Percentiles rank a stretch among this genome's conserved stretches.
Conservation (phyloP, 2,797 vertebrate species). For the Acridotheres tristis region DNA sequence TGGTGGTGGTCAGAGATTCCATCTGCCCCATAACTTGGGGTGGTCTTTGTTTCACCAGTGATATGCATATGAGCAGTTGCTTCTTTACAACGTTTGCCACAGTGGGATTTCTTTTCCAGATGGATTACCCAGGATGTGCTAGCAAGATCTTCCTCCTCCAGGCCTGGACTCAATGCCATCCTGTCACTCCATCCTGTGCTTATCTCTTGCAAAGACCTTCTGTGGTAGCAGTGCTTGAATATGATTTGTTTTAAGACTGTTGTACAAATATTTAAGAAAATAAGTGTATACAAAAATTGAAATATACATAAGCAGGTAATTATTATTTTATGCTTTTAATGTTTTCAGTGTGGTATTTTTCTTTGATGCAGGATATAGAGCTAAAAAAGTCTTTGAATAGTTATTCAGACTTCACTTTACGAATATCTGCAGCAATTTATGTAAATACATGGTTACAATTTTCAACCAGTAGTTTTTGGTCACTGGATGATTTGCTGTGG, state of each 20-base stretch:
- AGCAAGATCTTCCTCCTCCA: neutral
- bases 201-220: neutral
- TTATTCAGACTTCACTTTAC: neutral
- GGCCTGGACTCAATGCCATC: neutral
- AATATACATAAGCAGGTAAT: neutral
- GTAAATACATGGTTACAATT: neutral
- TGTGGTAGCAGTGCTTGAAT: neutral
- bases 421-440: neutral
- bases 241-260: neutral
- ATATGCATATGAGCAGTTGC: neutral
- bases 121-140: neutral
- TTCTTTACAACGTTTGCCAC: neutral
- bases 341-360: neutral
- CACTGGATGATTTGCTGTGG: neutral
- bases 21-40: too few relatives aligned
- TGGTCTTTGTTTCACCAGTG: neutral
- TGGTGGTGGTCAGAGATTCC: neutral
- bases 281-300: neutral
- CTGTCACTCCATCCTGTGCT: neutral
- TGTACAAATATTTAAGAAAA: neutral
- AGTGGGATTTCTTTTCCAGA: neutral
- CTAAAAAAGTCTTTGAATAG: neutral
- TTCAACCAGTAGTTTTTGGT: neutral
- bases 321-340: neutral
- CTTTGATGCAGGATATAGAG: neutral